Percentiles rank a stretch among this genome's conserved stretches.
phyloP scores from a whole-genome alignment of 2,888 invertebrate genomes.

The Meteorus cinctellus region DNA sequence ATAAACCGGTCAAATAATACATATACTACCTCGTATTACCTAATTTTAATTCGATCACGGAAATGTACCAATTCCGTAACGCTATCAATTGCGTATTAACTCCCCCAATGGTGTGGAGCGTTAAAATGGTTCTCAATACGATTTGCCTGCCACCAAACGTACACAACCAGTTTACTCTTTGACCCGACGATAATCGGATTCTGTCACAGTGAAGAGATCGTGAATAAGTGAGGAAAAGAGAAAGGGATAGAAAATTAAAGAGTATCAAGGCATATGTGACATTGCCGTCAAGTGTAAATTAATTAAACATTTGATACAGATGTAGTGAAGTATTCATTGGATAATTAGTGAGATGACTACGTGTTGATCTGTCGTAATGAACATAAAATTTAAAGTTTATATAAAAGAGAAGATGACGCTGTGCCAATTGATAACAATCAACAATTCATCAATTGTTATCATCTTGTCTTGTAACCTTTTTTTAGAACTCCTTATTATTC shows the following conservation, averaged over 20 bases:
- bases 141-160: constrained; percentile 41
- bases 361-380: no score
- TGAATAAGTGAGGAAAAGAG: background rate
- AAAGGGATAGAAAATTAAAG: background rate
- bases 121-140: constrained; percentile 50
- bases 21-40: constrained; percentile 43
- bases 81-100: constrained; percentile 52
- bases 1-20: constrained; percentile 49
- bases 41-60: constrained; percentile 50
- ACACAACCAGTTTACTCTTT: constrained; percentile 36
- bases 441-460: no score
- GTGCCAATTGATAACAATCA: no score
- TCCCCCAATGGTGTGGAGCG: constrained; percentile 41
- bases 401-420: no score
- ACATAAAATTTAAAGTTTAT: no score
- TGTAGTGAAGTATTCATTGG: background rate
- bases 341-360: background rate
- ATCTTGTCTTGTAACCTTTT: no score
- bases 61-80: constrained; percentile 51
- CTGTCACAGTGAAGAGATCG: constrained; percentile 21
- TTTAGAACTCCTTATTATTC: no score
- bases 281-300: constrained; percentile 28
- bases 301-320: constrained; percentile 22
- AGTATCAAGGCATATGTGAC: background rate
- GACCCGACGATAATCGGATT: constrained; percentile 44